Percentiles rank a stretch among this genome's conserved stretches.
These are phyloP conservation scores for Yoshiicerus persimilis DNA, from an alignment of 1,140 invertebrate species.

Conservation along the genomic window DNA sequence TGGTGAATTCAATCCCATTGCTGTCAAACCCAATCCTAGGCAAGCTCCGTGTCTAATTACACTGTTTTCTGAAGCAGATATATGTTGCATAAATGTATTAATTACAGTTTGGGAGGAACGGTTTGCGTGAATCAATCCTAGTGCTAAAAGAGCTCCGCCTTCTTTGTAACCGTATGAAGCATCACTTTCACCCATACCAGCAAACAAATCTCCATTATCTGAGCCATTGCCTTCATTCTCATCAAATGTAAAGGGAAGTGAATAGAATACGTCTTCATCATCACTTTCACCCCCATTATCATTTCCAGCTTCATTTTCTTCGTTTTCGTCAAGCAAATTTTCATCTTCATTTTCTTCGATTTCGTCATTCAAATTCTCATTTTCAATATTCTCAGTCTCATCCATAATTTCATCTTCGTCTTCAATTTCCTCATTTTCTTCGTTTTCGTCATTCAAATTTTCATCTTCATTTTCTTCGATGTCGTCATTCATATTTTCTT, in stretches of 20 bases:
- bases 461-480: background rate
- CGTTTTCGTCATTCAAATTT: background rate
- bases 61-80: conserved; percentile 53
- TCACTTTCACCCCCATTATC: background rate
- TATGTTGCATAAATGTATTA: conserved; percentile 89
- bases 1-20: conserved; percentile 83
- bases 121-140: conserved; percentile 98
- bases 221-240: background rate
- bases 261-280: background rate
- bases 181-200: background rate
- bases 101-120: conserved; percentile 96
- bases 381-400: background rate
- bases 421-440: background rate
- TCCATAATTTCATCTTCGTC: background rate
- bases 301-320: too few relatives aligned
- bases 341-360: background rate
- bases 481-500: background rate
- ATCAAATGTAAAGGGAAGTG: background rate
- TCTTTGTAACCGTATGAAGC: conserved; percentile 82
- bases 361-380: background rate
- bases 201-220: background rate
- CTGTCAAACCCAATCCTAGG: conserved; percentile 92
- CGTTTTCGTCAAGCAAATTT: background rate
- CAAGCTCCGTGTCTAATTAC: conserved; percentile 95
- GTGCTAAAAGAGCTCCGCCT: conserved; percentile 95